phyloP scores from a whole-genome alignment of 2,113 vertebrate genomes.

The Oreochromis niloticus region DNA sequence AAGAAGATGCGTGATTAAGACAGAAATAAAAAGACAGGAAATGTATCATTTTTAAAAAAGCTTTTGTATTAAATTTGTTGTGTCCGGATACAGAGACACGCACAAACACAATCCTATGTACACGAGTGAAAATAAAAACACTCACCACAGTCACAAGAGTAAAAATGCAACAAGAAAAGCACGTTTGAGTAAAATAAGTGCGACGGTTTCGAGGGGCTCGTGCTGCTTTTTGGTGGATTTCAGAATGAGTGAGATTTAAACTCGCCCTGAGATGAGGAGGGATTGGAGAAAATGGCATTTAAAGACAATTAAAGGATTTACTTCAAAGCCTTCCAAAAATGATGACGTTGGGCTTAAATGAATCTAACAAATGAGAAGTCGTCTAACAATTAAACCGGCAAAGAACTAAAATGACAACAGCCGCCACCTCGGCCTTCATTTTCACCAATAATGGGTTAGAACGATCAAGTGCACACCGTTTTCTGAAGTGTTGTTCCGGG shows the following conservation, averaged over 20 bases:
- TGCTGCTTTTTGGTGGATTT: conserved; percentile 9
- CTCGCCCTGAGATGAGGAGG: conserved; percentile 52
- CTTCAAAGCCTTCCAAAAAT: conserved; percentile 13
- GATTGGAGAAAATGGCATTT: conserved; percentile 42
- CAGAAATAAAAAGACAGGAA: neutral
- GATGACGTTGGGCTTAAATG: neutral
- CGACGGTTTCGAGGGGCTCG: neutral
- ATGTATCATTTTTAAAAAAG: conserved; percentile 41
- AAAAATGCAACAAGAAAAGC: conserved; percentile 13
- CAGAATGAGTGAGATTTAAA: conserved; percentile 25
- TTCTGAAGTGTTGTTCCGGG: conserved; percentile 9
- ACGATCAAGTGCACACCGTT: conserved; percentile 43
- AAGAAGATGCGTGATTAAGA: neutral
- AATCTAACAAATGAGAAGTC: neutral
- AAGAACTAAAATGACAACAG: neutral
- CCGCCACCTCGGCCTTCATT: conserved; percentile 6
- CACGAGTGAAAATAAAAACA: conserved; percentile 44
- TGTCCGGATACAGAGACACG: conserved; percentile 35
- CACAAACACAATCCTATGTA: conserved; percentile 42
- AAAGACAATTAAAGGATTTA: conserved; percentile 23
- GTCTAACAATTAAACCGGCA: neutral
- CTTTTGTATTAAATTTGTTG: conserved; percentile 54
- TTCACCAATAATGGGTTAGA: neutral
- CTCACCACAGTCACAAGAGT: conserved; percentile 11
- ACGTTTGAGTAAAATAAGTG: conserved; percentile 4